Evolutionary conservation across 2,888 invertebrate species (phyloP).

Genomic region (Drosophila percnosoma): DNA sequence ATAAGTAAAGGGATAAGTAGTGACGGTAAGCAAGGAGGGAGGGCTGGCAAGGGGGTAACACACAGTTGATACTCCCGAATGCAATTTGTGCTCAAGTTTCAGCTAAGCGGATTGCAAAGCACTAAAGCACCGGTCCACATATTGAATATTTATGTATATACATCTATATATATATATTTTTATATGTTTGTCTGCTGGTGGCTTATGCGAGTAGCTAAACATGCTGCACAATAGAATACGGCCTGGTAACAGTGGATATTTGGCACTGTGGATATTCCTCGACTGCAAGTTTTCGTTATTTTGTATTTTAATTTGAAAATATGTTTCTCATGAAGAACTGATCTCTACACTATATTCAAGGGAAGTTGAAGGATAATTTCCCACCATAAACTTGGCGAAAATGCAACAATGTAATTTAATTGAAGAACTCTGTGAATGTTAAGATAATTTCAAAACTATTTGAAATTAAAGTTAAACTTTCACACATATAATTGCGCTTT

Average conservation of each 20-base stretch:
- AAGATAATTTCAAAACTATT: not conserved
- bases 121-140: constrained; percentile 58
- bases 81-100: constrained; percentile 73
- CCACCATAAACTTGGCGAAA: not conserved
- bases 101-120: constrained; percentile 73
- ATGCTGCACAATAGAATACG: constrained; percentile 10
- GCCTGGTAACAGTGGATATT: constrained; percentile 3
- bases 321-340: not conserved
- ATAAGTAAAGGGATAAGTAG: constrained; percentile 21
- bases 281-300: not conserved
- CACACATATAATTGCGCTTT: not conserved
- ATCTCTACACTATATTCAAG: not conserved
- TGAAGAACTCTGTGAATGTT: not conserved
- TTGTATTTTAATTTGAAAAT: not conserved
- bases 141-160: constrained; percentile 61
- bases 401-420: not conserved
- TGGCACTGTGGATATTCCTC: constrained; percentile 1
- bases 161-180: not conserved
- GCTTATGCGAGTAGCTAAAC: constrained; percentile 16
- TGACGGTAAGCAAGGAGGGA: not conserved
- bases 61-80: constrained; percentile 55
- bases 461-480: not conserved
- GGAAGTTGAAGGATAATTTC: not conserved
- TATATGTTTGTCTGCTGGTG: constrained; percentile 7
- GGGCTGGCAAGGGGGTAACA: constrained; percentile 19